These are phyloP conservation scores for Drosophila pegasa DNA, from an alignment of 2,888 invertebrate genomes.

Conservation along the genomic window DNA sequence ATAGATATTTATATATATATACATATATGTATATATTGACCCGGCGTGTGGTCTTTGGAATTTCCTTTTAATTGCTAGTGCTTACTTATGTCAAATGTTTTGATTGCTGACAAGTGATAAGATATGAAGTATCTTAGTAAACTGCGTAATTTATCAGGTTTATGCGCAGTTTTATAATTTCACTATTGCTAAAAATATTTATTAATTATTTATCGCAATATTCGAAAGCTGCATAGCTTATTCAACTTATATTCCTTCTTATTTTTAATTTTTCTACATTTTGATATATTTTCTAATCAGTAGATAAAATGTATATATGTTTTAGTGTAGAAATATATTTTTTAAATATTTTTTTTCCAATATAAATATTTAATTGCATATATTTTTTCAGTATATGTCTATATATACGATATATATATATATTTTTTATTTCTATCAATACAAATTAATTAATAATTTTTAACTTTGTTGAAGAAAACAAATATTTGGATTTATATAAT, in stretches of 20 bases:
- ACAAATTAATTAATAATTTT: no score
- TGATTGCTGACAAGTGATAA: background rate
- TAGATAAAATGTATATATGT: background rate
- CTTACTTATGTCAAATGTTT: constrained; percentile 1
- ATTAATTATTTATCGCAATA: background rate
- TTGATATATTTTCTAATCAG: background rate
- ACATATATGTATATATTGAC: background rate
- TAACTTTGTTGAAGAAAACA: no score
- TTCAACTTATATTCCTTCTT: background rate
- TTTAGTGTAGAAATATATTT: background rate
- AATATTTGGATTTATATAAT: no score
- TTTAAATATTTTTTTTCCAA: background rate
- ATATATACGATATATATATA: no score
- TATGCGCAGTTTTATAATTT: background rate
- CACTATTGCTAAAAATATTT: background rate
- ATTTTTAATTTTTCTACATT: background rate
- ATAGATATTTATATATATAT: background rate
- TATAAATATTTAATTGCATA: no score
- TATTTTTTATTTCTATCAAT: no score
- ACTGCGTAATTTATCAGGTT: constrained; percentile 3
- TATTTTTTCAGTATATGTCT: background rate
- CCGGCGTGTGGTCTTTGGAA: background rate
- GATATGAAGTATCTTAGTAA: background rate
- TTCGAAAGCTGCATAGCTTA: background rate
- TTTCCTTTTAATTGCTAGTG: background rate